phyloP scores from a whole-genome alignment of 1,140 invertebrate species.

The Papilio dardanus region DNA sequence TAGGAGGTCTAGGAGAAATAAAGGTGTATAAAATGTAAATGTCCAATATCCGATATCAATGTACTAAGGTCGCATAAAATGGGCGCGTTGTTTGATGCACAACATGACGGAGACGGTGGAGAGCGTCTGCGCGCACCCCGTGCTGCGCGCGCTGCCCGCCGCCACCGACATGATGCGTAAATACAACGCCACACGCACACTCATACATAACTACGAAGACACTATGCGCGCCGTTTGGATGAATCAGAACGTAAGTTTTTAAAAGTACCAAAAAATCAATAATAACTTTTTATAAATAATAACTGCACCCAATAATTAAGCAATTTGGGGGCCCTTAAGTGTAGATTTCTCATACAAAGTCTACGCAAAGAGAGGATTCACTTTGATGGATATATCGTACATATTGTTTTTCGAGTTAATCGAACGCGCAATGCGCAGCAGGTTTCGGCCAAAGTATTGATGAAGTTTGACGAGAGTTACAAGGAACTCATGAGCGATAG shows the following conservation, averaged over 20 bases:
- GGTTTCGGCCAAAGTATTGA: constrained; percentile 8
- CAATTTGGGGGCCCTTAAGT: too few species aligned
- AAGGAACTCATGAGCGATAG: not conserved
- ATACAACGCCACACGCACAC: constrained; percentile 85
- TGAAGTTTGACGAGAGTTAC: not conserved
- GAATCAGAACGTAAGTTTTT: constrained; percentile 89
- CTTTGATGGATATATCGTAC: too few species aligned
- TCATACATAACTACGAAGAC: constrained; percentile 87
- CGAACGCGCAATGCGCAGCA: not conserved
- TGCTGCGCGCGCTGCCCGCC: constrained; percentile 86
- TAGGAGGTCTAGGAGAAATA: not conserved
- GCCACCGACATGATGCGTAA: constrained; percentile 88
- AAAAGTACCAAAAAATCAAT: too few species aligned
- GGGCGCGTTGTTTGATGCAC: constrained; percentile 86
- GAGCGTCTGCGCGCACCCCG: constrained; percentile 87
- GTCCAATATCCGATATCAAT: constrained; percentile 22
- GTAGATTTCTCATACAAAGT: too few species aligned
- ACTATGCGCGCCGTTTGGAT: constrained; percentile 91
- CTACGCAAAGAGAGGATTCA: too few species aligned
- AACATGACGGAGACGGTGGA: constrained; percentile 89
- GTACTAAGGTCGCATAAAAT: constrained; percentile 85
- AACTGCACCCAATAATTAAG: too few species aligned
- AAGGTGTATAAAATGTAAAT: constrained; percentile 25
- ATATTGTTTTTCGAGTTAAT: not conserved
- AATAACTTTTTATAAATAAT: too few species aligned